These are phyloP conservation scores for Lamellibrachia luymesi DNA, from an alignment of 1,140 invertebrate species.

Conservation along the genomic window DNA sequence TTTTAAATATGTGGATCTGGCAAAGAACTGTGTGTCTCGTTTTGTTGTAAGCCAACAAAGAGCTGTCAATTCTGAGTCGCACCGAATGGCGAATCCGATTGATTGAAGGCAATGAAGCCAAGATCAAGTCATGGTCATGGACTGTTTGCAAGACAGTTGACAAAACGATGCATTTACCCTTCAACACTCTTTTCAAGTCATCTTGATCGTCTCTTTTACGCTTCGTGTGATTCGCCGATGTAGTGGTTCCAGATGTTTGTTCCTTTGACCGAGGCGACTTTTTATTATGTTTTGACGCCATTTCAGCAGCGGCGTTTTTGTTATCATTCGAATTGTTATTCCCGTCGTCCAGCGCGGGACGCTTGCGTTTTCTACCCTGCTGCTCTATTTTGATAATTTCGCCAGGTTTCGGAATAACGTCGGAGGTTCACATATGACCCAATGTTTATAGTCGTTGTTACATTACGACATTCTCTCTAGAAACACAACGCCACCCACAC, in stretches of 20 bases:
- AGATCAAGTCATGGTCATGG: no score
- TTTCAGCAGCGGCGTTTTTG: constrained; percentile 3
- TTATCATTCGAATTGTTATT: constrained; percentile 6
- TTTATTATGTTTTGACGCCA: constrained; percentile 5
- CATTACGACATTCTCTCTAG: background rate
- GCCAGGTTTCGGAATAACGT: background rate
- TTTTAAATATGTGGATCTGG: background rate
- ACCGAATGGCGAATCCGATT: background rate
- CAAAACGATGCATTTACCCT: background rate
- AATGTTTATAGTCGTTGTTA: background rate
- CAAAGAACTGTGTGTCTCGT: background rate
- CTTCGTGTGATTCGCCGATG: background rate
- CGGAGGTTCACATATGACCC: background rate
- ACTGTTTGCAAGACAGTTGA: background rate
- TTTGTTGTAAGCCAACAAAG: background rate
- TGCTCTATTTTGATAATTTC: constrained; percentile 14
- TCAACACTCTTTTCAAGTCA: constrained; percentile 9
- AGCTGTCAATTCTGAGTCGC: background rate
- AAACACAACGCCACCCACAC: background rate
- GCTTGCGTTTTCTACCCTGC: constrained; percentile 16
- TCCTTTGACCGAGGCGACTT: background rate
- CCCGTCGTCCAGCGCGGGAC: constrained; percentile 10
- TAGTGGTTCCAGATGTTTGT: background rate
- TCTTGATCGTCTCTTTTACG: background rate
- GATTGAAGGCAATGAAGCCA: background rate